A percentile compares a stretch with the other conserved stretches of the same genome.
Conservation (phyloP, 2,113 vertebrate genomes). For the Agelaius phoeniceus region DNA sequence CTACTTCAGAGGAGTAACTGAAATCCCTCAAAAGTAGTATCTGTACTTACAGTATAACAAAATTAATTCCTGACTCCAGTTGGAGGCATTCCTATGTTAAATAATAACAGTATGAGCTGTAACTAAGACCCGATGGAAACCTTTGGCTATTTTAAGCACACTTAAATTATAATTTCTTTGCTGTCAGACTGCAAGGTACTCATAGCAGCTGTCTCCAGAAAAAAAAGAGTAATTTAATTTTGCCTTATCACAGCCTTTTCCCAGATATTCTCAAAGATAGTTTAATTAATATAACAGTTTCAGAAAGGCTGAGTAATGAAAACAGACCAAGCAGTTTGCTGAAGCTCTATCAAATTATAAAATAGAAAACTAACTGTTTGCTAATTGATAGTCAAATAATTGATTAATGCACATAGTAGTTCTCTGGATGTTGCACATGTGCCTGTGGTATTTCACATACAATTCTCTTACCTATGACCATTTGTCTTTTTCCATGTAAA, state of each 20-base stretch:
- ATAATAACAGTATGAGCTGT: neutral
- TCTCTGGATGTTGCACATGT: neutral
- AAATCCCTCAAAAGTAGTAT: neutral
- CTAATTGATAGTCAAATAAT: neutral
- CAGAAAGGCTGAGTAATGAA: neutral
- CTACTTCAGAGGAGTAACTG: neutral
- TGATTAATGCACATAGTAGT: neutral
- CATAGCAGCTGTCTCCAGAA: neutral
- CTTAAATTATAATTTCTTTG: neutral
- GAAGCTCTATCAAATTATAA: neutral
- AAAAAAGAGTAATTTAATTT: neutral
- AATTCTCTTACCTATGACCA: neutral
- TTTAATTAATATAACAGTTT: neutral
- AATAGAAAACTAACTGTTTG: neutral
- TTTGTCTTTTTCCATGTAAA: neutral
- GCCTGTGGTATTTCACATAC: neutral
- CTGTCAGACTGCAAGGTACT: neutral
- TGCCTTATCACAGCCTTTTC: neutral
- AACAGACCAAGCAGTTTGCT: neutral
- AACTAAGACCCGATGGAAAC: neutral
- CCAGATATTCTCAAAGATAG: neutral
- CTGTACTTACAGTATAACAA: neutral
- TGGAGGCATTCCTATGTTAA: neutral
- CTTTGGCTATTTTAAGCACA: neutral
- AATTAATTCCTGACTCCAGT: neutral